Base-by-base conservation (phyloP, 2,797 vertebrate species). In the Perodicticus potto region DNA sequence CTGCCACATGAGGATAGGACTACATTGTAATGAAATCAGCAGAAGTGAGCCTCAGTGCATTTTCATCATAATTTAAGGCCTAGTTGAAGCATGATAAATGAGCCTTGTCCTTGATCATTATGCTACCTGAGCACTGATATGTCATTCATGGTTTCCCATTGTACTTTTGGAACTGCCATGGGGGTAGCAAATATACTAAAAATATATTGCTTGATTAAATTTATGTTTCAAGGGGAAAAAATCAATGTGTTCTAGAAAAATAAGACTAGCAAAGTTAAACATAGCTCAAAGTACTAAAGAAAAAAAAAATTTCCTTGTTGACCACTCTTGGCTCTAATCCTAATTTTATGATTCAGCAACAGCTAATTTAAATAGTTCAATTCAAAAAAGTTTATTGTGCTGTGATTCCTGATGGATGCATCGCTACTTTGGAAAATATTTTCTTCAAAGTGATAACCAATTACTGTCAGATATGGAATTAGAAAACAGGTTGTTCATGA, bases 11-110 rank as follows among this genome's bases (percentile, higher is more conserved):
- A 84, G 17, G 19, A 84, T 37, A 86, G 49, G n/a, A 53, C 92
- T 92, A 87, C 11, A 78, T 89, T 86, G 82, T 81, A 96, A 34
- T 81, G 74, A 96, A 97, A 92, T 72, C 81, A 93, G 65, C 63
- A 95, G 61, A 94, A 86, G 78, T 73, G 81, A 93, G 70, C 72
- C 76, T 92, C 43, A 27, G 43, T 86, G 20, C 2, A 45, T 94
- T 97, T 97, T 90, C 32, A 91, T 93, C 29, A 82, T 89, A 6
- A 90, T 95, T 97, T 96, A 88, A 97, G 93, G 34, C 4, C 19
- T 81, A 9, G 67, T 97, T 98, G 84, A 96, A 93, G 63, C 10
- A 85, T 27, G 88, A 10, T 55, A 97, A 94, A 95, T 90, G 0
- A 96, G 19, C 67, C 86, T 49, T 94, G 96, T 91, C 89, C 25